Conservation (phyloP, 1,140 invertebrate species). For the Cydia pomonella region DNA sequence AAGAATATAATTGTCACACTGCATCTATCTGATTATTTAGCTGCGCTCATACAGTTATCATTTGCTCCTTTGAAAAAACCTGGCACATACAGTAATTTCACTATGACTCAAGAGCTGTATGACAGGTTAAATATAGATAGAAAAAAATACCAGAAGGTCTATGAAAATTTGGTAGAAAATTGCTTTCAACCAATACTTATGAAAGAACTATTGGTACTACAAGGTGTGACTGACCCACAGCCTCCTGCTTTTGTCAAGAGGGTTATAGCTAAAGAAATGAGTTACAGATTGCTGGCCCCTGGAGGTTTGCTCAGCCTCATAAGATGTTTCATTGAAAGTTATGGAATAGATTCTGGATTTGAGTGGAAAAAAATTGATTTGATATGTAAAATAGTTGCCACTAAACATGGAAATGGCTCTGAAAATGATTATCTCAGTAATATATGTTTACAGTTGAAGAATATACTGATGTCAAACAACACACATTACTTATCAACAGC, state of each 20-base stretch:
- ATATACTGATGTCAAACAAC: conserved; percentile 72
- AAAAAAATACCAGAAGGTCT: conserved; percentile 76
- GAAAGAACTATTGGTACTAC: conserved; percentile 86
- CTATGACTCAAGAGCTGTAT: conserved; percentile 81
- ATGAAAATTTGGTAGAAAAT: conserved; percentile 80
- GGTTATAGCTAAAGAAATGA: conserved; percentile 83
- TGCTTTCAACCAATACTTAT: conserved; percentile 83
- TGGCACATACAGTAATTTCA: conserved; percentile 63
- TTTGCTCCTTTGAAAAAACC: conserved; percentile 85
- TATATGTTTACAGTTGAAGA: conserved; percentile 78
- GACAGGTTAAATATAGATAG: conserved; percentile 78
- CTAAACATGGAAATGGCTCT: conserved; percentile 76
- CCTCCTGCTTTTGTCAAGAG: conserved; percentile 84
- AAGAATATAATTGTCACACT: conserved; percentile 77
- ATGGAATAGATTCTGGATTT: conserved; percentile 78
- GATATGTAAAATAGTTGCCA: conserved; percentile 83
- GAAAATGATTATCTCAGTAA: conserved; percentile 81
- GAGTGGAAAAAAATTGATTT: conserved; percentile 86
- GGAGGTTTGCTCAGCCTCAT: conserved; percentile 84
- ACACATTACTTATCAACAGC: conserved; percentile 77
- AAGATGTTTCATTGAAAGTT: conserved; percentile 83
- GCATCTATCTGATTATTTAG: conserved; percentile 81
- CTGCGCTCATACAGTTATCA: conserved; percentile 85
- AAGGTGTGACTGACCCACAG: conserved; percentile 80
- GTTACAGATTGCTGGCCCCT: conserved; percentile 79